Base-by-base conservation (phyloP, 2,113 vertebrate genomes). In the Hypanus sabinus region DNA sequence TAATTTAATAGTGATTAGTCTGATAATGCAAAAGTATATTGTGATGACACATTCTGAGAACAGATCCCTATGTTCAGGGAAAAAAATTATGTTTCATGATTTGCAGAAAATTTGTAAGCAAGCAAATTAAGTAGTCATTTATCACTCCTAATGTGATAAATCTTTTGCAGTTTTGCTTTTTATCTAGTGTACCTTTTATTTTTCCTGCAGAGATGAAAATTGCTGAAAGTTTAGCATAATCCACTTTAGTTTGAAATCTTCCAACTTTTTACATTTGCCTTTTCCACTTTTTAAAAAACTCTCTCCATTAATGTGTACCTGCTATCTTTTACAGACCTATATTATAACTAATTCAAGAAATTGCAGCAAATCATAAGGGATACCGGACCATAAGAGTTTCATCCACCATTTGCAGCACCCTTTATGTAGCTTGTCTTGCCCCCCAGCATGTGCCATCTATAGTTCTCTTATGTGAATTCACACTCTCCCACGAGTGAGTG, bases 1-100 rank as follows among this genome's bases (percentile, higher is more conserved):
- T 97, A 98, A 98, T 98, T 99, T 98, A 99, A 98, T 98, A 98
- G 98, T 97, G 97, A 98, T 98, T 98, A 98, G 97, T 97, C 94
- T 94, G 95, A 96, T 96, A 96, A 96, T 93, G 36, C 91, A 75
- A 93, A 93, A 93, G 36, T 73, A 71, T 73, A 93, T 73, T 93
- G 68, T 55, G 70, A 55, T 75, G 91, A 93, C 70, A 73, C 70
- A 93, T 93, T 93, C 27, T 55, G 30, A 68, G 85, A 90, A 90
- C 30, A 90, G n/a, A 90, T 90, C 33, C 16, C 60, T 90, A 14
- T 65, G 60, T 90, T 90, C 16, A 65, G n/a, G 27, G 68, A 81
- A 93, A 73, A 73, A 75, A 55, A 73, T 92, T 92, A 33, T 71
- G 36, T 73, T 93, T 6, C 33, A 73, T 93, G 91, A 75, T 91